These are phyloP conservation scores for Meta bourneti DNA, from an alignment of 2,888 invertebrate species.

Conservation along the genomic window DNA sequence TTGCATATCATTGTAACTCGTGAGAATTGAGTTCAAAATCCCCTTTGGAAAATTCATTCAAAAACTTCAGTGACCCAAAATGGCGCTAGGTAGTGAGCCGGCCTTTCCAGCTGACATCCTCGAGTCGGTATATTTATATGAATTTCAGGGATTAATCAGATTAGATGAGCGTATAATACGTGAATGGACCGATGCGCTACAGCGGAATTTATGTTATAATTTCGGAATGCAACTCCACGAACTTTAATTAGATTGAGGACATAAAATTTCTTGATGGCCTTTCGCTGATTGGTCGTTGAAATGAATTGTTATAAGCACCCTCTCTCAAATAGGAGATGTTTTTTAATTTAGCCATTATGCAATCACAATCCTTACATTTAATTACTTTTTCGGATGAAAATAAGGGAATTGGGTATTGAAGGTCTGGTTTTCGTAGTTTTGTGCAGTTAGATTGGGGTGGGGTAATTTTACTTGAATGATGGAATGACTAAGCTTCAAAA, in stretches of 20 bases:
- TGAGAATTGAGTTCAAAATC: too few relatives aligned
- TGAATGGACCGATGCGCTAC: slow-evolving; percentile 17
- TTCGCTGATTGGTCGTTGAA: slow-evolving; percentile 35
- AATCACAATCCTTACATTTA: neutral
- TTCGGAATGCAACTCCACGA: slow-evolving; percentile 30
- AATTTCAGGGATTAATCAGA: slow-evolving; percentile 59
- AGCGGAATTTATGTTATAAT: slow-evolving; percentile 57
- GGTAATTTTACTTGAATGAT: too few relatives aligned
- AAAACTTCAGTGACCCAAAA: slow-evolving; percentile 29
- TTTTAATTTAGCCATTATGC: neutral
- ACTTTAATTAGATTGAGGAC: slow-evolving; percentile 55
- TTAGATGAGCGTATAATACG: slow-evolving; percentile 42
- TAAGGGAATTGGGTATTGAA: neutral
- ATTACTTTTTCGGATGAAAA: neutral
- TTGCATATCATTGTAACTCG: too few relatives aligned
- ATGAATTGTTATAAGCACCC: slow-evolving; percentile 17
- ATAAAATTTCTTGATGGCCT: slow-evolving; percentile 42
- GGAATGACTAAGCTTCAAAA: too few relatives aligned
- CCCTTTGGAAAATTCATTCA: too few relatives aligned
- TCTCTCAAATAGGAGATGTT: neutral
- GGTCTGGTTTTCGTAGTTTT: neutral
- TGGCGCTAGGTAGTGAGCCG: neutral
- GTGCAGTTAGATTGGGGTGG: neutral
- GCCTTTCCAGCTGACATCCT: neutral
- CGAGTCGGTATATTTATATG: slow-evolving; percentile 37